Evolutionary conservation across 1,140 invertebrate genomes (phyloP), one percentile per base, ranked within the genome.

Genomic region (Lasioglossum baleicum): DNA sequence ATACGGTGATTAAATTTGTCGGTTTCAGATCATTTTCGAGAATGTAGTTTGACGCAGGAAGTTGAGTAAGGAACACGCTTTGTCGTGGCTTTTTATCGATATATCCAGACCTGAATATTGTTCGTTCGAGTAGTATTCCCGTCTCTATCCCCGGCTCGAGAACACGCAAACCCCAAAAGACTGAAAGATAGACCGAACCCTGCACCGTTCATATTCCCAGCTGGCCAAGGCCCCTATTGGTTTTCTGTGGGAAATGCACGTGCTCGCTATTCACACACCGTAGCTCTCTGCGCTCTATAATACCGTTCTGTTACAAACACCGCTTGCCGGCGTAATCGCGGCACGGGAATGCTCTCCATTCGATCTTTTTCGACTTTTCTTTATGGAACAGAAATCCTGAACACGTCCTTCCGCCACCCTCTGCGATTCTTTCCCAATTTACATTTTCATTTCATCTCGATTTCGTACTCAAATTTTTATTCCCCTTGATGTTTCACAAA

Each of bases 181-280:
- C 48, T 66, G 80, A 80, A 63, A 65, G 78, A 80, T 71, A 63
- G 69, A 76, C 60, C 74, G 64, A 86, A 82, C 72, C 80, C 71
- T 20, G 69, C 56, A 74, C 65, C 70, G 84, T 71, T 77, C 82
- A 80, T 81, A 78, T 85, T 89, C 84, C 87, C 88, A 88, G 87
- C 88, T 88, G 85, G 85, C 67, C 84, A 86, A 87, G 84, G 74
- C 84, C 84, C 83, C 86, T 87, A 86, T 90, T 89, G 88, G 88
- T 88, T 90, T 90, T 90, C 91, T 91, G 91, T 92, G 91, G 91
- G 91, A 92, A 92, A 92, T 91, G 85, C 91, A 92, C 90, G 91
- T 92, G 91, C 86, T 90, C 87, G 77, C 87, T 91, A 92, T 92
- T 92, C 91, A 92, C 91, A 92, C 91, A 92, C 87, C 81, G 85